Conservation (phyloP, 1,140 invertebrate species). For the Pentalonia nigronervosa region DNA sequence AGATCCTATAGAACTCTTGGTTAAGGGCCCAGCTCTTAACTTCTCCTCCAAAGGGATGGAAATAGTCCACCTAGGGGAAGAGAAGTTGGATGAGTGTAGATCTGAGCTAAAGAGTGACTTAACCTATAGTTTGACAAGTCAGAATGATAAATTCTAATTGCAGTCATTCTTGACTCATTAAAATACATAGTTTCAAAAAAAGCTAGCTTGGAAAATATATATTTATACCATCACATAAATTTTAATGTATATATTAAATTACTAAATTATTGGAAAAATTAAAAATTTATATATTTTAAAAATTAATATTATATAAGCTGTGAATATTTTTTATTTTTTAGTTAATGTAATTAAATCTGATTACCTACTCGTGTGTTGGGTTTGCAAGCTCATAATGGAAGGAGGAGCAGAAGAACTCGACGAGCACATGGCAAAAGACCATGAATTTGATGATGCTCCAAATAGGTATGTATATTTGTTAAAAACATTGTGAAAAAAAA, state of each 20-base stretch:
- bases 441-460: conserved; percentile 43
- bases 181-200: no score
- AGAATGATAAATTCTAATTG: no score
- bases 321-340: conserved; percentile 17
- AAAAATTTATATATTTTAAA: conserved; percentile 1
- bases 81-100: no score
- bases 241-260: neutral
- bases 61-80: no score
- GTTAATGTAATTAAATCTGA: conserved; percentile 57
- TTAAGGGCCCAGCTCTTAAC: no score
- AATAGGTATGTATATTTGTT: neutral
- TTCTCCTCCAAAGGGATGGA: no score
- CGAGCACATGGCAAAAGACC: conserved; percentile 50
- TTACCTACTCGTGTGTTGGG: conserved; percentile 48
- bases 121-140: no score
- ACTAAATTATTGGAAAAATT: conserved; percentile 26
- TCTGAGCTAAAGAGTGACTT: no score
- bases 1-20: no score
- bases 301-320: neutral
- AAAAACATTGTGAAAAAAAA: neutral
- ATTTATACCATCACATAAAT: no score
- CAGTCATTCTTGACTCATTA: no score
- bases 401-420: conserved; percentile 53
- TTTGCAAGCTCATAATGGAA: conserved; percentile 53
- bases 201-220: no score